A percentile compares a stretch with the other conserved stretches of the same genome.
Evolutionary conservation across 2,797 vertebrate species (phyloP).

Genomic region (Diplodus sargus): DNA sequence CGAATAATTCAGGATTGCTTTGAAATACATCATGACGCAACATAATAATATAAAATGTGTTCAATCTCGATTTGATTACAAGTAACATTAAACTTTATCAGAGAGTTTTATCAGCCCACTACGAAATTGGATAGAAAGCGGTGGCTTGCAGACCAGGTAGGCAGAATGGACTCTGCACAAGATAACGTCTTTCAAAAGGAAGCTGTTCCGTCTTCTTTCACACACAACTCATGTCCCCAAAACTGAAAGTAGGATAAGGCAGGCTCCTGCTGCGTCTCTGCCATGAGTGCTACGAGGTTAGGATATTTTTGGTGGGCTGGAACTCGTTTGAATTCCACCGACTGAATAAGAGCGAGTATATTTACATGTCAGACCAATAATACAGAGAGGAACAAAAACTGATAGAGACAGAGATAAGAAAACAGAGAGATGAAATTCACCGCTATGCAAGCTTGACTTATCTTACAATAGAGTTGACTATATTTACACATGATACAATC

Average conservation of each 20-base stretch:
- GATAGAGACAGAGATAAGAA: constrained; percentile 26
- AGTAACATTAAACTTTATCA: constrained; percentile 57
- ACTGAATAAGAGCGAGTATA: constrained; percentile 16
- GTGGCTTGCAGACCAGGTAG: constrained; percentile 34
- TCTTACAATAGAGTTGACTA: constrained; percentile 16
- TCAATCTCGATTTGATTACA: constrained; percentile 63
- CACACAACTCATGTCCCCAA: constrained; percentile 45
- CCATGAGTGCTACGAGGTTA: constrained; percentile 10
- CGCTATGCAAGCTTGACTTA: constrained; percentile 5
- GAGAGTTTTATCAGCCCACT: constrained; percentile 33
- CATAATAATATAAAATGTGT: constrained; percentile 41
- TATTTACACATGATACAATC: constrained; percentile 47
- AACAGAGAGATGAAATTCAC: constrained; percentile 22
- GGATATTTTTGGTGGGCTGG: background rate
- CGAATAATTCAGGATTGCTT: constrained; percentile 12
- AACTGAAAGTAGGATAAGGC: constrained; percentile 42
- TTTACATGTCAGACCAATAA: constrained; percentile 29
- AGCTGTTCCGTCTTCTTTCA: constrained; percentile 46
- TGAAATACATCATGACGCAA: constrained; percentile 33
- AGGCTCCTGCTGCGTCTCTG: constrained; percentile 14
- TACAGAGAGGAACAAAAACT: constrained; percentile 14
- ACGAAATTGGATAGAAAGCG: constrained; percentile 33
- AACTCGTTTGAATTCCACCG: constrained; percentile 33
- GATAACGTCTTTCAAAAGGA: constrained; percentile 74
- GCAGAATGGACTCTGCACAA: constrained; percentile 49